A percentile compares a stretch with the other conserved stretches of the same genome.
Evolutionary conservation across 2,888 invertebrate genomes (phyloP).

Genomic region (Tenthredo livida): DNA sequence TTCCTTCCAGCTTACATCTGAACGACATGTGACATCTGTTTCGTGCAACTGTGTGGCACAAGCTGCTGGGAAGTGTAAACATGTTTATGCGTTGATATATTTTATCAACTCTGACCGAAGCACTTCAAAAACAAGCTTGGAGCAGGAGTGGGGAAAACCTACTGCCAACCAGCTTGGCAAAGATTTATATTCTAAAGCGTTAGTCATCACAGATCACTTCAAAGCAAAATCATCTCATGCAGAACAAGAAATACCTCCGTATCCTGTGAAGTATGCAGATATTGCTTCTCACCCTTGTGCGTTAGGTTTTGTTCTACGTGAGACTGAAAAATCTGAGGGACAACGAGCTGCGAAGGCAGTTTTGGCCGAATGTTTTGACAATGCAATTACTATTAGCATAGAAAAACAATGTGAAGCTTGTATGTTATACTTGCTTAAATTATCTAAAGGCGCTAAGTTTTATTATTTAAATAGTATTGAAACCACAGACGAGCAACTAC

Average conservation of each 20-base stretch:
- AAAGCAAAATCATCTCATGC: slow-evolving; percentile 28
- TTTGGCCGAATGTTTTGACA: not conserved
- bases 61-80: slow-evolving; percentile 57
- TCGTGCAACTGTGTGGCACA: slow-evolving; percentile 55
- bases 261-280: not conserved
- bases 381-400: not conserved
- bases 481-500: not conserved
- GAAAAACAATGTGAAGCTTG: not conserved
- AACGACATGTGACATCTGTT: slow-evolving; percentile 49
- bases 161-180: slow-evolving; percentile 56
- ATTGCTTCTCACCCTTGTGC: not conserved
- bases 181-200: slow-evolving; percentile 39
- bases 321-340: not conserved
- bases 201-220: slow-evolving; percentile 35
- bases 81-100: slow-evolving; percentile 56
- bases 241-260: not conserved
- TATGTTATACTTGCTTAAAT: not conserved
- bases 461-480: not conserved
- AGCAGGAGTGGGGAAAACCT: slow-evolving; percentile 60
- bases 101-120: slow-evolving; percentile 57
- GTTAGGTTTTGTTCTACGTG: not conserved
- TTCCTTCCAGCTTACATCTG: not conserved
- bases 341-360: not conserved
- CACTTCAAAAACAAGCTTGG: slow-evolving; percentile 55
- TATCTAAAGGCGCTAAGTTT: not conserved